Evolutionary conservation across 2,113 vertebrate species (phyloP).

Genomic region (Thomomys bottae): DNA sequence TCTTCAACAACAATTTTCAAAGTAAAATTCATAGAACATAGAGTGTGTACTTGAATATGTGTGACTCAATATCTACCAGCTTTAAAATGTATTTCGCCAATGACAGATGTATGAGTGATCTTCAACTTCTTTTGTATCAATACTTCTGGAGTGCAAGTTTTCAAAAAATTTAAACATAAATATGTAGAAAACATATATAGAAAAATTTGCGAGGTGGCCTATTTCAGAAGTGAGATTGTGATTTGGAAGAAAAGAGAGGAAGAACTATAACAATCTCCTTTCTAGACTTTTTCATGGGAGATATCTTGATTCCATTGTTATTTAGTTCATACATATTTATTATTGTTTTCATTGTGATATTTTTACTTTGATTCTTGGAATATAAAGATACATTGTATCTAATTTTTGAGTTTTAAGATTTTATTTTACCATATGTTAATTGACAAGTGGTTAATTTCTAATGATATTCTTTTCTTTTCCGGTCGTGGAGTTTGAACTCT

Average conservation of each 20-base stretch:
- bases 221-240: background rate
- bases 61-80: background rate
- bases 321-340: background rate
- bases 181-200: background rate
- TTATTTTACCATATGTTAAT: background rate
- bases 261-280: no score
- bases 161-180: background rate
- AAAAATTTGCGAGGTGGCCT: background rate
- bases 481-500: no score
- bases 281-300: no score
- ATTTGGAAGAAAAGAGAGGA: background rate
- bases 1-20: background rate
- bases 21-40: background rate
- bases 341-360: background rate
- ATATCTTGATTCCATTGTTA: background rate
- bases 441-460: background rate
- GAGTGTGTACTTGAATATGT: background rate
- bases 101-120: background rate
- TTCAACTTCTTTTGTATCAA: background rate
- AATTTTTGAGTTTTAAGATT: constrained; percentile 4
- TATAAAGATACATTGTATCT: background rate
- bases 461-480: no score
- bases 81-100: background rate
- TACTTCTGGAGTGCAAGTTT: background rate
- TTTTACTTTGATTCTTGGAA: background rate